Evolutionary conservation across 2,113 vertebrate species (phyloP), one percentile per base, ranked within the genome.

Genomic region (Pseudois nayaur): DNA sequence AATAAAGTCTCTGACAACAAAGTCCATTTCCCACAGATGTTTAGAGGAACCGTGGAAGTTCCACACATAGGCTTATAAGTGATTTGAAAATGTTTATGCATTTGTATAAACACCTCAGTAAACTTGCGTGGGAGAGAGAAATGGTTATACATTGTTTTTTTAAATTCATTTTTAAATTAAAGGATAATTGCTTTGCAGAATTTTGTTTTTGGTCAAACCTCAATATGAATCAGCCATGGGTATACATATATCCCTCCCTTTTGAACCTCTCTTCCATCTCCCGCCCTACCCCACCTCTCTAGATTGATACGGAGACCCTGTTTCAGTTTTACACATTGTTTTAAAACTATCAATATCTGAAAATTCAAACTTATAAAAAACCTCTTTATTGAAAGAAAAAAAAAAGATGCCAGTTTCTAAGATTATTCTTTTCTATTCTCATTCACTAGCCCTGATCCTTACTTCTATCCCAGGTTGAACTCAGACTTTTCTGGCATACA

Each of bases 1-100:
- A 93, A 92, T 96, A 45, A 87, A 94, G 83, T 85, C 31, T 95
- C 43, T 89, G n/a, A 91, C 6, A 71, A 94, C 84, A 85, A 97
- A 95, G 59, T 86, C 45, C 4, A 62, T 79, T 89, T 93, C 45
- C 25, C 54, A 92, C 8, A 89, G 21, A 62, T 81, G 36, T 85
- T 91, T 71, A 91, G 33, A 40, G 16, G 16, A 87, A 83, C 33
- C 88, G 1, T 55, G 43, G 36, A 27, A 62, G 36, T 79, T 86
- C 76, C 52, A 78, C 21, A 83, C 12, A 82, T 17, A 29, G 14
- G 23, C 78, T 11, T 87, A 19, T 81, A 89, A 94, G 59, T 85
- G 27, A 29, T 87, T 89, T 84, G 52, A 93, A 91, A 93, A 93
- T 59, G 62, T 48, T 6, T 92, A 55, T 59, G 16, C 29, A 87